These are phyloP conservation scores for Megalopta genalis DNA, from an alignment of 1,140 invertebrate species.

Conservation along the genomic window DNA sequence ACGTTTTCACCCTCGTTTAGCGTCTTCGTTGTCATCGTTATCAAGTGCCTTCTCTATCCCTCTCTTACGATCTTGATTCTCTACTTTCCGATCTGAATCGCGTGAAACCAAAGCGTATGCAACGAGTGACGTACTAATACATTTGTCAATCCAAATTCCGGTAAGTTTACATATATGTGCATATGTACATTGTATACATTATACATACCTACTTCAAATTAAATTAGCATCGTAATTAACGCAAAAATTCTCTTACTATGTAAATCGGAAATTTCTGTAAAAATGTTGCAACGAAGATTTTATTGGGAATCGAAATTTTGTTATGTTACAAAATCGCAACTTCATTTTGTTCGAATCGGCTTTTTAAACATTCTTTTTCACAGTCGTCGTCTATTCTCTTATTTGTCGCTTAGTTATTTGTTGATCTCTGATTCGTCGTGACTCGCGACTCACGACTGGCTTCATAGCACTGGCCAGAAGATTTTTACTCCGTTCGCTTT, in stretches of 20 bases:
- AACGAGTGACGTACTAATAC: conserved; percentile 28
- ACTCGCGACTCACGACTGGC: not conserved
- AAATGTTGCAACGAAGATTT: too few relatives aligned
- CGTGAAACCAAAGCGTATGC: conserved; percentile 31
- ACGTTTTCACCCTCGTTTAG: conserved; percentile 29
- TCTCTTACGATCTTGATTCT: conserved; percentile 24
- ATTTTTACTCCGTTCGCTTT: not conserved
- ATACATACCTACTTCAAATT: too few relatives aligned
- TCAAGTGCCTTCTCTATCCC: conserved; percentile 57
- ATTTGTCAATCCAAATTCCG: conserved; percentile 29
- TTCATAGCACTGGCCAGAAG: conserved; percentile 1
- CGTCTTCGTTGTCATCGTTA: conserved; percentile 26
- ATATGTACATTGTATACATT: too few relatives aligned
- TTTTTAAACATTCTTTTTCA: conserved; percentile 15
- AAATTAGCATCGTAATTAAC: too few relatives aligned
- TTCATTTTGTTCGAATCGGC: not conserved
- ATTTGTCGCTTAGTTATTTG: conserved; percentile 38
- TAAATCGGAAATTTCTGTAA: too few relatives aligned
- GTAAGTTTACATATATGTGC: conserved; percentile 35
- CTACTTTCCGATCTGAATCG: conserved; percentile 29
- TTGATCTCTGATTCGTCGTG: conserved; percentile 11
- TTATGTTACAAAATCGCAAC: not conserved
- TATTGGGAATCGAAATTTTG: too few relatives aligned
- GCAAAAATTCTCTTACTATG: too few relatives aligned
- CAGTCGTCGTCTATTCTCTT: not conserved